Percentiles rank a stretch among this genome's conserved stretches.
These are phyloP conservation scores for Magallana gigas DNA, from an alignment of 1,140 invertebrate species.

Conservation along the genomic window DNA sequence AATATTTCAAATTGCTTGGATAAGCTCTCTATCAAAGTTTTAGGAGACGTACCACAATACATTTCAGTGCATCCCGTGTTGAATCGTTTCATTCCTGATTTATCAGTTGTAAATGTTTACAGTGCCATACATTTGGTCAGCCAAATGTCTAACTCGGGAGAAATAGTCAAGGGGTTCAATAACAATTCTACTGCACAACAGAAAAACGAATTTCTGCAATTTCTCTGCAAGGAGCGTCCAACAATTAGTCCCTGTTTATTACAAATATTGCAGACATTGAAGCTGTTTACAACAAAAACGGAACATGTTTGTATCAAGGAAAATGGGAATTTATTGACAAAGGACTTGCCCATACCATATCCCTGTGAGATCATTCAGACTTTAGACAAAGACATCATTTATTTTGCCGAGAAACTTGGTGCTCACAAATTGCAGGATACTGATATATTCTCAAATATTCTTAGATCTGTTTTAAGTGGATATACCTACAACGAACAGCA, in stretches of 20 bases:
- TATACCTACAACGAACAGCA: neutral
- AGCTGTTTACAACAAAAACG: neutral
- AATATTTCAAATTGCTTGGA: neutral
- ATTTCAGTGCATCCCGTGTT: neutral
- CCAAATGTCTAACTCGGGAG: neutral
- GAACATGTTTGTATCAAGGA: neutral
- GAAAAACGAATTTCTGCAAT: constrained; percentile 15
- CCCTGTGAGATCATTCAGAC: neutral
- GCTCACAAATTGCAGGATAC: neutral
- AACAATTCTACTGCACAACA: neutral
- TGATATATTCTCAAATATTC: neutral
- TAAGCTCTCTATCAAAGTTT: neutral
- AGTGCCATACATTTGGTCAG: neutral
- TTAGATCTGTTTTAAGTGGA: neutral
- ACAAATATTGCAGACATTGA: neutral
- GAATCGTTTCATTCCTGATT: neutral
- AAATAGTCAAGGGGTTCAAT: neutral
- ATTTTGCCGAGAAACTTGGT: neutral
- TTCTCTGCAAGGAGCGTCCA: neutral
- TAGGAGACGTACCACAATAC: neutral
- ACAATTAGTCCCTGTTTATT: neutral
- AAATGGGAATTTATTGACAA: neutral
- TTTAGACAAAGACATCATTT: neutral
- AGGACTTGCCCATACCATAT: neutral
- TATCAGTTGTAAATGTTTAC: neutral